Evolutionary conservation across 2,113 vertebrate species (phyloP), one percentile per base, ranked within the genome.

Genomic region (Protomyctophum bolini): DNA sequence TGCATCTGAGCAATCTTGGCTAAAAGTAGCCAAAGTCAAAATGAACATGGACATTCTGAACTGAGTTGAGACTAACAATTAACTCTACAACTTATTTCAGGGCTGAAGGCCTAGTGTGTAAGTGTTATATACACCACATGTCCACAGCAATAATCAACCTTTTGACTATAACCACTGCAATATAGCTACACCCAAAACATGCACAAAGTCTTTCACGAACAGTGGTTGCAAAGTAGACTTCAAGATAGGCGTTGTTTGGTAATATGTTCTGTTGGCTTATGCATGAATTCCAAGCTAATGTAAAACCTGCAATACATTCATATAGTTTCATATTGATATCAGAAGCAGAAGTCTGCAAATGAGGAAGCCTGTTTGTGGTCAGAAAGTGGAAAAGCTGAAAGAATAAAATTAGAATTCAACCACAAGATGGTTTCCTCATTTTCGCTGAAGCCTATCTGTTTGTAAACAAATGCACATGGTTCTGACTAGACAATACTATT

Each of bases 391-490:
- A 49, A 74, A 58, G 68, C 76, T 52, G 67, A 58, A 10, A 10
- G 79, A 0, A 79, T 73, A 7, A 62, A 68, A 58, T 21, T 21
- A 47, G 50, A 58, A 3, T 63, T 51, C 0, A 51, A 15, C 67
- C 63, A 47, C 63, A 69, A 1, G 6, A 48, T 15, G 54, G 10
- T 48, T 68, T 82, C 81, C 80, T 78, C 57, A 11, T 58, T 58
- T 58, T 29, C 21, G 56, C 14, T 12, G 1, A 0, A 7, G 51
- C 2, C 54, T 0, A 21, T 21, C 9, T 8, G 49, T 48, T 70
- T 79, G 87, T 88, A 87, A 85, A 88, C 83, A 88, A n/a, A 87
- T 10, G 72, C 87, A 86, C 87, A 47, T 83, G 83, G 64, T 62
- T 1, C 56, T 58, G 56, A 72, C 3, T 2, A 12, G 51, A 45